phyloP scores from a whole-genome alignment of 2,888 invertebrate genomes.

The Ornithoptera priamus region DNA sequence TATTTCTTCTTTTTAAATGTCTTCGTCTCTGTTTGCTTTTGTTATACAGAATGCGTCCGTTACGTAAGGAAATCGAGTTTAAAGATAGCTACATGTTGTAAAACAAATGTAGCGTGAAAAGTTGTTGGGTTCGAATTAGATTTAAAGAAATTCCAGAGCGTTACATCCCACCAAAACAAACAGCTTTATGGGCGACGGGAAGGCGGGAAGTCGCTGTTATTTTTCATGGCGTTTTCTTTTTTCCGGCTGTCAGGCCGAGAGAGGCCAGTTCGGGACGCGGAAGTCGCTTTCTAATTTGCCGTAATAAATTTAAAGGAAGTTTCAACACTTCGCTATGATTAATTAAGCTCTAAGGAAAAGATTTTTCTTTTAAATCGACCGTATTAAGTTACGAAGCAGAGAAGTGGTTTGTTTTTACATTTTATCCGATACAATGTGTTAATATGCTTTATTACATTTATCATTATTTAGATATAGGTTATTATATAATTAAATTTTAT shows the following conservation, averaged over 20 bases:
- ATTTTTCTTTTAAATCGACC: background rate
- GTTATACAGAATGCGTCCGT: conserved; percentile 3
- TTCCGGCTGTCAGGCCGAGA: conserved; percentile 48
- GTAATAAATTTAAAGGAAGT: conserved; percentile 58
- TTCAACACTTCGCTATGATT: conserved; percentile 40
- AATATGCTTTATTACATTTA: too few species aligned
- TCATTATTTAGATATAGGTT: too few species aligned
- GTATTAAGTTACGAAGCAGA: background rate
- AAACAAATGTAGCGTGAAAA: conserved; percentile 24
- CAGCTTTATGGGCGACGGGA: conserved; percentile 34
- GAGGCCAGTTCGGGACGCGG: conserved; percentile 54
- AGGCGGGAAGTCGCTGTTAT: conserved; percentile 40
- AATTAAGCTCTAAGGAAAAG: conserved; percentile 21
- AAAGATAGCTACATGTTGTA: conserved; percentile 9
- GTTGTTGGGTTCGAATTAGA: conserved; percentile 30
- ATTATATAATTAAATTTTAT: too few species aligned
- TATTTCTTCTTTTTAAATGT: conserved; percentile 3
- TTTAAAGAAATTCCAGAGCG: conserved; percentile 27
- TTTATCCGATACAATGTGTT: too few species aligned
- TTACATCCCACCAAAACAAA: conserved; percentile 30
- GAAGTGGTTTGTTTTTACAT: too few species aligned
- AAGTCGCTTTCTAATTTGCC: conserved; percentile 61
- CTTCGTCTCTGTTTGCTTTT: conserved; percentile 5
- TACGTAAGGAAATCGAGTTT: conserved; percentile 6
- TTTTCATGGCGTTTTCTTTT: conserved; percentile 45